Evolutionary conservation across 2,797 vertebrate species (phyloP).

Genomic region (Dicrostonyx torquatus): DNA sequence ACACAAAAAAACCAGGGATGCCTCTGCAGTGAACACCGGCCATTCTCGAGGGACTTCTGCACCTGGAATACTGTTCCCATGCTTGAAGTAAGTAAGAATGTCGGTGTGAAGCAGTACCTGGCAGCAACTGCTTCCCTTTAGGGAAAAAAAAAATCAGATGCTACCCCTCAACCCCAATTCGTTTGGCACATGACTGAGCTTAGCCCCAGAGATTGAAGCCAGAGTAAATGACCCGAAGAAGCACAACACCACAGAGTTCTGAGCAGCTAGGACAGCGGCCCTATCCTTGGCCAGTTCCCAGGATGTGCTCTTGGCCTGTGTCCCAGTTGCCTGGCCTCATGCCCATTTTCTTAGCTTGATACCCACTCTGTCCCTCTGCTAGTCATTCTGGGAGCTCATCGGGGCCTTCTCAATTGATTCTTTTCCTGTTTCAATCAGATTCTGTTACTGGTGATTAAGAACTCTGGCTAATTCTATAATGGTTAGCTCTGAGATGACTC

Average conservation of each 20-base stretch:
- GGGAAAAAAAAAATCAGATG: background rate
- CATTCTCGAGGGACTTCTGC: background rate
- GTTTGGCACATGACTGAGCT: background rate
- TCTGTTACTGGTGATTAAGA: background rate
- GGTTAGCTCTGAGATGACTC: background rate
- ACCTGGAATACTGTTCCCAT: background rate
- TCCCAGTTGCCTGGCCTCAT: background rate
- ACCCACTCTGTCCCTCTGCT: background rate
- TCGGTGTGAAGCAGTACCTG: background rate
- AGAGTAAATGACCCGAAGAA: background rate
- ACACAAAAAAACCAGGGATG: background rate
- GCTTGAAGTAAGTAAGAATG: background rate
- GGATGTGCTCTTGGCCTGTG: background rate
- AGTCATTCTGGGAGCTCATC: background rate
- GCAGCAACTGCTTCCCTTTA: background rate
- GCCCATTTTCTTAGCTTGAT: background rate
- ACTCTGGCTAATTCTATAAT: background rate
- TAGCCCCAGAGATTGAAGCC: background rate
- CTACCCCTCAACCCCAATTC: rapidly evolving
- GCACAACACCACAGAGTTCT: background rate
- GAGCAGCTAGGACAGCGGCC: background rate
- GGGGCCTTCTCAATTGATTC: background rate
- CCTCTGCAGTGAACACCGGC: background rate
- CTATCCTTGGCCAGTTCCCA: background rate
- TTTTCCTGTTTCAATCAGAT: background rate